Evolutionary conservation across 2,888 invertebrate species (phyloP), one percentile per base, ranked within the genome.

Genomic region (Netelia inedita): DNA sequence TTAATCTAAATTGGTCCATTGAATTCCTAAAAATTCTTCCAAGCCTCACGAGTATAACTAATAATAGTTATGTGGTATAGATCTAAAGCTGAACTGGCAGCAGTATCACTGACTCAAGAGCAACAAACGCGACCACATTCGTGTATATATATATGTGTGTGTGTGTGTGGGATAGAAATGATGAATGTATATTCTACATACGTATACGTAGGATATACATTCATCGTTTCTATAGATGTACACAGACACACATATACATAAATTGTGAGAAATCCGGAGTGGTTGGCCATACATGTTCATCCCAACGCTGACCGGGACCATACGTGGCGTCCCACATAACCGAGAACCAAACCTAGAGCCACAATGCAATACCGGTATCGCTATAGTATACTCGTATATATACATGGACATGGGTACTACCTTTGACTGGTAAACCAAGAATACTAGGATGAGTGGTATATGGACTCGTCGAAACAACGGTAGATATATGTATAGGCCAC

Each of bases 251-350:
- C 19, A 55, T n/a, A 53, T 55, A 53, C 63, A 41, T 50, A 63
- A 35, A 35, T 61, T 55, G 66, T 43, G 80, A 78, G 68, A 72
- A 50, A 35, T 23, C 59, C 72, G 57, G 82, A 86, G 86, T 71
- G 78, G 91, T 88, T 90, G 90, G 83, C 91, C 91, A 89, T 91
- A 91, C 86, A 90, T 88, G 91, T 89, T 88, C 90, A 91, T 89
- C 90, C 85, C 78, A 87, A 87, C 86, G 88, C 86, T 55, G 65
- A 87, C 86, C 88, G 88, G 71, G 76, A 85, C 90, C 88, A 89
- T 91, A 91, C 90, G 90, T 88, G 90, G 91, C 89, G 91, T 91
- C 88, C 90, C 90, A 91, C 90, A 90, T 91, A 90, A 83, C 76
- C 82, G 53, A 78, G 71, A 74, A 57, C 57, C 85, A 85, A 85